Percentiles rank a stretch among this genome's conserved stretches.
These are phyloP conservation scores for Lepidotrigona ventralis DNA, from an alignment of 1,140 invertebrate genomes.

Conservation along the genomic window DNA sequence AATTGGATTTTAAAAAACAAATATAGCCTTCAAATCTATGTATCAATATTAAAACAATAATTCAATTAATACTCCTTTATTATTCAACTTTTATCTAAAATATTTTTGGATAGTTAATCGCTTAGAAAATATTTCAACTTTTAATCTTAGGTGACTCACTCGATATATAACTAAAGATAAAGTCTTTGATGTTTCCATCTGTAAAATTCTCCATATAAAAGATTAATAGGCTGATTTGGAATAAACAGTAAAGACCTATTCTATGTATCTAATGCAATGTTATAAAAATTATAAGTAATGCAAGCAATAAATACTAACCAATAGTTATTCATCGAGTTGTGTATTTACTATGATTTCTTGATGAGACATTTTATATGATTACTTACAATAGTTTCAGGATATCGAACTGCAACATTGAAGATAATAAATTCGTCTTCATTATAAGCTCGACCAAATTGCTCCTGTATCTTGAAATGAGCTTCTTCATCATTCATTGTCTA, in stretches of 20 bases:
- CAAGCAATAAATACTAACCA: constrained; percentile 76
- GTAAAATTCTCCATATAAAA: constrained; percentile 16
- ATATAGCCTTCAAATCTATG: too few relatives aligned
- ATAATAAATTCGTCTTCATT: constrained; percentile 88
- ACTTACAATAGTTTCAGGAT: constrained; percentile 86
- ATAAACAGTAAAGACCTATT: constrained; percentile 13
- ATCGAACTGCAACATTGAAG: constrained; percentile 89
- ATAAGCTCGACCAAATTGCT: constrained; percentile 91
- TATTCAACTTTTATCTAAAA: too few relatives aligned
- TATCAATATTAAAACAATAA: too few relatives aligned
- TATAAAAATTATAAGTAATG: constrained; percentile 47
- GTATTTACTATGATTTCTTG: constrained; percentile 65
- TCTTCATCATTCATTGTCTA: constrained; percentile 84
- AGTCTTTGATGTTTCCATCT: constrained; percentile 28
- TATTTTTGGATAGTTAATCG: too few relatives aligned
- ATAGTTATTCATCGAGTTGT: constrained; percentile 73
- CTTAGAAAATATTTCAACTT: too few relatives aligned
- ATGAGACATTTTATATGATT: constrained; percentile 45
- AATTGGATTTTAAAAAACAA: too few relatives aligned
- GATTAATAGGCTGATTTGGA: constrained; percentile 22
- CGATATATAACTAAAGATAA: constrained; percentile 9
- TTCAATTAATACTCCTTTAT: too few relatives aligned
- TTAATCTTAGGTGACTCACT: background rate
- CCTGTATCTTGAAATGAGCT: constrained; percentile 85
- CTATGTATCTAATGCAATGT: constrained; percentile 26